These are phyloP conservation scores for Stegastes partitus DNA, from an alignment of 2,113 vertebrate genomes.

Conservation along the genomic window DNA sequence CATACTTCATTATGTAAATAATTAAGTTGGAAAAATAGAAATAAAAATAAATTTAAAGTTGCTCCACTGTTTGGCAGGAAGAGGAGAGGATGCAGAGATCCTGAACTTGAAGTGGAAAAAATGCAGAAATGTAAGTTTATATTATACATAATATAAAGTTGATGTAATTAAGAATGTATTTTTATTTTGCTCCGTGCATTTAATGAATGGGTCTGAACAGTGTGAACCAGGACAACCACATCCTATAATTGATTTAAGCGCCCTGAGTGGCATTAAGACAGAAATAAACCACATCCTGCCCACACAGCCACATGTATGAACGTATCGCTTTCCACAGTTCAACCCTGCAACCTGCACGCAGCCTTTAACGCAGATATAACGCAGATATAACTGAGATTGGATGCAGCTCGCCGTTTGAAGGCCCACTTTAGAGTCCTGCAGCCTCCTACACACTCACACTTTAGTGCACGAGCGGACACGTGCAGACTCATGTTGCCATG, in stretches of 20 bases:
- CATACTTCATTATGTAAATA: too few species aligned
- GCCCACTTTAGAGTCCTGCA: constrained; percentile 41
- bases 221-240: not conserved
- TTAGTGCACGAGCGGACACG: constrained; percentile 32
- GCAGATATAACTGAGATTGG: not conserved
- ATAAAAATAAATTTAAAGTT: too few species aligned
- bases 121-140: too few species aligned
- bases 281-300: not conserved
- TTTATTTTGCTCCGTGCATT: too few species aligned
- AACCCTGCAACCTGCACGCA: constrained; percentile 7
- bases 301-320: not conserved
- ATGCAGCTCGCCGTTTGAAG: not conserved
- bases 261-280: not conserved
- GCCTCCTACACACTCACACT: constrained; percentile 66
- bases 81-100: too few species aligned
- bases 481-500: constrained; percentile 57
- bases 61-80: too few species aligned
- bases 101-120: too few species aligned
- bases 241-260: not conserved
- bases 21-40: too few species aligned
- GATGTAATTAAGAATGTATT: too few species aligned
- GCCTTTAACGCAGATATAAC: not conserved
- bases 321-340: too few species aligned
- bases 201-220: too few species aligned
- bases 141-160: too few species aligned